phyloP scores from a whole-genome alignment of 2,113 vertebrate genomes.

The Cricetomys ansorgei region DNA sequence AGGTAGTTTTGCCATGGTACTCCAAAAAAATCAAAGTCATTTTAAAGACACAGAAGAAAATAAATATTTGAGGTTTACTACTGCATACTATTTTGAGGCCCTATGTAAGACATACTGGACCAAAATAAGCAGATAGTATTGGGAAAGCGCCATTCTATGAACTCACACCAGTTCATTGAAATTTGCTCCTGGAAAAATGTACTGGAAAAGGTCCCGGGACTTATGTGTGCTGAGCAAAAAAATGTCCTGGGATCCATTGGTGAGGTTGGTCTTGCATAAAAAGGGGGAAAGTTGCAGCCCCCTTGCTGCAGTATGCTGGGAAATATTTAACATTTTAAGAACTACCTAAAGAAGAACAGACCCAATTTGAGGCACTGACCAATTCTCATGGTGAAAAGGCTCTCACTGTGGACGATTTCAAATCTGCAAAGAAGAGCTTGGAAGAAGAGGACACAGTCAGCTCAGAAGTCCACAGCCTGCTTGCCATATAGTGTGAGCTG shows the following conservation, averaged over 20 bases:
- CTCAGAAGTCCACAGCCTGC: not conserved
- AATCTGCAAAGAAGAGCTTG: not conserved
- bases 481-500: not conserved
- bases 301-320: not conserved
- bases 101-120: not conserved
- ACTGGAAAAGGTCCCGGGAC: not conserved
- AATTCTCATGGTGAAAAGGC: not conserved
- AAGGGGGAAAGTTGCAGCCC: not conserved
- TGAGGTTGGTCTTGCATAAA: not conserved
- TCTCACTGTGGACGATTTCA: not conserved
- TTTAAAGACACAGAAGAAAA: not conserved
- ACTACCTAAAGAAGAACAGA: not conserved
- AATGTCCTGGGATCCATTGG: not conserved
- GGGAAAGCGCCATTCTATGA: not conserved
- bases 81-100: not conserved
- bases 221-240: not conserved
- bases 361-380: not conserved
- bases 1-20: not conserved
- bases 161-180: not conserved
- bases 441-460: not conserved
- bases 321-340: conserved; percentile 32
- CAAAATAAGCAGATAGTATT: not conserved
- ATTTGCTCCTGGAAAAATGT: not conserved
- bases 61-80: not conserved
- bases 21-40: not conserved